Evolutionary conservation across 2,113 vertebrate genomes (phyloP), one percentile per base, ranked within the genome.

Genomic region (Ammodytes marinus): DNA sequence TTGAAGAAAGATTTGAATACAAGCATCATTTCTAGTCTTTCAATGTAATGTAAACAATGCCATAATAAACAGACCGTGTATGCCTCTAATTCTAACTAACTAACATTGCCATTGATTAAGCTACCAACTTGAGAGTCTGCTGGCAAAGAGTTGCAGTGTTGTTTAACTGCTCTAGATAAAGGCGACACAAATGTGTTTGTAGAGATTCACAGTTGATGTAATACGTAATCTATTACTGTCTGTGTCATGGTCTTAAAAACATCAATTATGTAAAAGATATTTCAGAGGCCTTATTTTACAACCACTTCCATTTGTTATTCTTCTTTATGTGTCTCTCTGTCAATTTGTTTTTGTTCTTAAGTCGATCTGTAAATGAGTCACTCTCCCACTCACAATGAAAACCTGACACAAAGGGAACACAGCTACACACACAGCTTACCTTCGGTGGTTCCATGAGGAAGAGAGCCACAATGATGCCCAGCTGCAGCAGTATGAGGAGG

Each of bases 391-490:
- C 2, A 37, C 43, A 65, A 49, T 52, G 15, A 58, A 15, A 71
- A 17, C 40, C 19, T 35, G 0, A 39, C 49, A 68, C 8, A 17
- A 4, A 7, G 37, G n/a, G 19, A 14, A 68, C 46, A 64, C 46
- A 17, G 1, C 5, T n/a, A 45, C n/a, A 69, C 35, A 50, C 54
- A 54, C 19, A 43, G 47, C 84, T 77, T 74, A 93, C 93, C 75
- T 83, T 39, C 0, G 98, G 98, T 6, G 97, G 95, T 82, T 99
- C 97, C 97, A 99, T 97, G 86, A 99, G 96, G 54, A 99, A 99
- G 68, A 99, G 97, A 5, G 97, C 97, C n/a, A 99, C 95, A 1
- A 99, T 99, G 80, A 99, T 99, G 79, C 96, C 95, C 85, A 99
- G 84, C 91, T 99, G 98, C 86, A 99, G 96, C 79, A 97, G 95